Base-by-base conservation (phyloP, 2,888 invertebrate genomes). In the Epirrhoe tristata region DNA sequence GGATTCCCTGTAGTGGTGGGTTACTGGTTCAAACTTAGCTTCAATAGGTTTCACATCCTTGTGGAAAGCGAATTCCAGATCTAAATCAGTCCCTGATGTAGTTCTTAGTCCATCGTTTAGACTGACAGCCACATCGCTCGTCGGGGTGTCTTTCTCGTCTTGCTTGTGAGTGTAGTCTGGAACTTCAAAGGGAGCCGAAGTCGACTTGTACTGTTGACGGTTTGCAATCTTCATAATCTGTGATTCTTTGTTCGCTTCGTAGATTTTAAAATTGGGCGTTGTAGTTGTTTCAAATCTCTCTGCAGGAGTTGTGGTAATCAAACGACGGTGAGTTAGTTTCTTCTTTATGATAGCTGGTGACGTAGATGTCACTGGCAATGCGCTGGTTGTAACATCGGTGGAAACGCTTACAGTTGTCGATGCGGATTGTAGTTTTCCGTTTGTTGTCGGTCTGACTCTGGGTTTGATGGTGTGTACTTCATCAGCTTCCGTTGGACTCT, bases 161-260 rank as follows among this genome's bases (percentile, higher is more conserved):
- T 94, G 93, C 63, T 93, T 94, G 69, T 94, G 93, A 50, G 85
- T 88, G 63, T 90, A 93, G 75, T 94, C 93, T 3, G 91, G 90
- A 12, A 81, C 81, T 63, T 91, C 89, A 59, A 75, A 89, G 0
- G 81, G 73, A 53, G 77, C 76, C 17, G 81, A 74, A 5, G 84
- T 79, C 7, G 81, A 66, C 73, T 85, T 90, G 60, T 81, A 80
- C 60, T 86, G 83, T 12, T 86, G 87, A 32, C 91, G 86, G 63
- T 76, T 89, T n/a, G 91, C 86, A 70, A 94, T 93, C 82, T 93
- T 94, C 94, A 94, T 94, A 58, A 94, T 93, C 17, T 90, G 88
- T 0, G 94, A 93, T 71, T 93, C 93, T 71, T 89, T 89, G 61
- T 78, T 86, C 0, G 76, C 63, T 43, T 90, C 89, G 48, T 86